Evolutionary conservation across 2,113 vertebrate genomes (phyloP).

Genomic region (Scalopus aquaticus): DNA sequence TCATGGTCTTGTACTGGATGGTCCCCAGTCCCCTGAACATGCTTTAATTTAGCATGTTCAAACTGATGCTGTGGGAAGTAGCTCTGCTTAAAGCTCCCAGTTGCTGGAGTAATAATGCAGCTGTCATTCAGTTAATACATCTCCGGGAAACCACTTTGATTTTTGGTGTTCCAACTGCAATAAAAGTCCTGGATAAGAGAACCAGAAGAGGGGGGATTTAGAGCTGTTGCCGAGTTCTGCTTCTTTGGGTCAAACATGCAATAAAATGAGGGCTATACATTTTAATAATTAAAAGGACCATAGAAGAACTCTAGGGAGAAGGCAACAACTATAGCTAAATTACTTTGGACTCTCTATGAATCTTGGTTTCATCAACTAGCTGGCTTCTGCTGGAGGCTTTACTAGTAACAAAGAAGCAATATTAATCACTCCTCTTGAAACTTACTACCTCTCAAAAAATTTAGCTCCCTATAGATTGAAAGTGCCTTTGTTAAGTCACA

Average conservation of each 20-base stretch:
- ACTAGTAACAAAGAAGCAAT: background rate
- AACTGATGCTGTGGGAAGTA: background rate
- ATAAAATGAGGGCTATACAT: background rate
- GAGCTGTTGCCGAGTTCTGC: background rate
- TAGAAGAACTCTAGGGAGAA: background rate
- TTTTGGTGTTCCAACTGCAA: background rate
- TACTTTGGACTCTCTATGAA: background rate
- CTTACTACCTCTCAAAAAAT: background rate
- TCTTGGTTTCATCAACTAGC: background rate
- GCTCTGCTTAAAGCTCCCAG: background rate
- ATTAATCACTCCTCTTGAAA: background rate
- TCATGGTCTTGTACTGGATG: accelerated
- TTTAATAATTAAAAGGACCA: background rate
- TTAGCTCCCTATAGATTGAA: background rate
- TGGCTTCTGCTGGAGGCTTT: background rate
- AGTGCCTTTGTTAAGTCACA: background rate
- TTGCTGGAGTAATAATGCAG: background rate
- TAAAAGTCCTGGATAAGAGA: background rate
- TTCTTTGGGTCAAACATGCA: background rate
- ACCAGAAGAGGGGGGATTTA: background rate
- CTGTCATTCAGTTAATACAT: background rate
- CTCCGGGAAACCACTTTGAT: slow-evolving; percentile 16
- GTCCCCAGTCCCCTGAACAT: background rate
- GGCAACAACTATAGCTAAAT: background rate
- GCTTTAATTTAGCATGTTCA: background rate